phyloP scores from a whole-genome alignment of 2,797 vertebrate species.

The Knipowitschia caucasica region DNA sequence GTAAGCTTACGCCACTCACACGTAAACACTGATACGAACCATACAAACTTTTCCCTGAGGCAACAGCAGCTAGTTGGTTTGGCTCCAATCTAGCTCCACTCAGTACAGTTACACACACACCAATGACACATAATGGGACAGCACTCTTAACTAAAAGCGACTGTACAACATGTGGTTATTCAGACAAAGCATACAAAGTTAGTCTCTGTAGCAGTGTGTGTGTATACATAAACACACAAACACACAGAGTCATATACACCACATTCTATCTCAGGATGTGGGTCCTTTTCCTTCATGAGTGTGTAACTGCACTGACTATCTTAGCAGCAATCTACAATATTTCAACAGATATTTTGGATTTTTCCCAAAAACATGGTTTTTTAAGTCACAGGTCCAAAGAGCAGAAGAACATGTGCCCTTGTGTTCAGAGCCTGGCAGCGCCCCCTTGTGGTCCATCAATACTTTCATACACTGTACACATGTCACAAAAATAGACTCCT shows the following conservation, averaged over 20 bases:
- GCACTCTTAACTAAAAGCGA: background rate
- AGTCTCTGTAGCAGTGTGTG: background rate
- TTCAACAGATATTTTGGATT: constrained; percentile 50
- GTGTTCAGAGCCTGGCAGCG: constrained; percentile 52
- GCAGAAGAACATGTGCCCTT: constrained; percentile 41
- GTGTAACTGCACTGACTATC: constrained; percentile 35
- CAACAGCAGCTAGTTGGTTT: constrained; percentile 61
- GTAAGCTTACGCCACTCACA: constrained; percentile 69
- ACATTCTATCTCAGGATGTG: background rate
- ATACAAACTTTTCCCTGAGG: constrained; percentile 73
- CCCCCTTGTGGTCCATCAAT: constrained; percentile 72
- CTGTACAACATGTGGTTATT: background rate
- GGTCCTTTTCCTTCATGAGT: background rate
- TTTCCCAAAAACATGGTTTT: constrained; percentile 50
- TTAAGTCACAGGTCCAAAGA: constrained; percentile 64
- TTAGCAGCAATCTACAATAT: constrained; percentile 69
- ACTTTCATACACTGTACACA: constrained; percentile 62
- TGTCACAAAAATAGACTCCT: constrained; percentile 59
- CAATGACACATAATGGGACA: background rate
- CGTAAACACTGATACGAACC: constrained; percentile 58
- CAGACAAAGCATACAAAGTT: background rate
- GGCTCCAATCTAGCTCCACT: constrained; percentile 52
- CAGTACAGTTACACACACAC: constrained; percentile 3
- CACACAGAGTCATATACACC: background rate
- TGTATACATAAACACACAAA: background rate